Conservation (phyloP, 2,888 invertebrate species). For the Achlya flavicornis region DNA sequence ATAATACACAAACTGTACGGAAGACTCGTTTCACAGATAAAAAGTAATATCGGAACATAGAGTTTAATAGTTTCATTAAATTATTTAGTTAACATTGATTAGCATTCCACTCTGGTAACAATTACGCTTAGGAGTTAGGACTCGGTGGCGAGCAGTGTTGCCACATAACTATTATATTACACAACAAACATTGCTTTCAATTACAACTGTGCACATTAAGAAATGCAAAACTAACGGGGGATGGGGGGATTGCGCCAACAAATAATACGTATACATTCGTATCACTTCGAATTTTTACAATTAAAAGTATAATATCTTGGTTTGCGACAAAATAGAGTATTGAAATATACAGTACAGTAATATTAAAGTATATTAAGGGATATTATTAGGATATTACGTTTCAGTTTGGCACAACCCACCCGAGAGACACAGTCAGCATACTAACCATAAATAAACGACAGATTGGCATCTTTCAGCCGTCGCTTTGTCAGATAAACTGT, state of each 20-base stretch:
- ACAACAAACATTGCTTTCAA: too few species aligned
- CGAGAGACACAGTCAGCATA: not conserved
- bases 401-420: not conserved
- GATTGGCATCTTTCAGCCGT: not conserved
- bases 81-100: slow-evolving; percentile 25
- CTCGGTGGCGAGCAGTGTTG: not conserved
- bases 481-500: not conserved
- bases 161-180: too few species aligned
- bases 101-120: slow-evolving; percentile 30
- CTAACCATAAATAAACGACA: not conserved
- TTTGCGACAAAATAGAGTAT: not conserved
- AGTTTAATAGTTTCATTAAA: slow-evolving; percentile 14
- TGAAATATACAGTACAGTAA: not conserved
- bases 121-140: not conserved
- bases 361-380: too few species aligned
- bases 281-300: too few species aligned
- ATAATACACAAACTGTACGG: slow-evolving; percentile 28
- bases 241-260: not conserved
- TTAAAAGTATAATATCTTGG: not conserved
- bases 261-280: not conserved
- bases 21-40: slow-evolving; percentile 24
- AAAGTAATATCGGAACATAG: not conserved
- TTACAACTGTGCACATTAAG: not conserved
- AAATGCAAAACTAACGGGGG: not conserved
- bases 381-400: not conserved